These are phyloP conservation scores for Vombatus ursinus DNA, from an alignment of 2,113 vertebrate genomes.

Conservation along the genomic window DNA sequence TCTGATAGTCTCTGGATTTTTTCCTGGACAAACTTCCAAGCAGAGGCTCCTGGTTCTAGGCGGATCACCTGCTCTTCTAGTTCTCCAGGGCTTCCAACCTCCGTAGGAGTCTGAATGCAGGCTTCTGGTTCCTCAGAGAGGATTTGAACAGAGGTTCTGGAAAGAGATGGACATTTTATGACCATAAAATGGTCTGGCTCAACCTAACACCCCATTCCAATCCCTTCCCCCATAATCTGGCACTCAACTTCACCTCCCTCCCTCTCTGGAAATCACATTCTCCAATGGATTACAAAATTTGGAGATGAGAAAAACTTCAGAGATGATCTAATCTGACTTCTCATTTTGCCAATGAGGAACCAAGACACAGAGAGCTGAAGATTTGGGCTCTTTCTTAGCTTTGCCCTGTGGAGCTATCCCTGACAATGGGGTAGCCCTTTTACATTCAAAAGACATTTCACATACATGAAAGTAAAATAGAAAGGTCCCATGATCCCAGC, in stretches of 20 bases:
- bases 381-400: neutral
- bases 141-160: neutral
- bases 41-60: conserved; percentile 8
- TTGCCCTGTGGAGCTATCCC: neutral
- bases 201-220: neutral
- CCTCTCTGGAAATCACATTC: neutral
- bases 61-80: neutral
- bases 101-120: accelerated
- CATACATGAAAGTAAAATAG: neutral
- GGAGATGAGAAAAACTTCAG: neutral
- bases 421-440: neutral
- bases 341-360: neutral
- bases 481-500: neutral
- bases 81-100: neutral
- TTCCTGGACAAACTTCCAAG: conserved; percentile 6
- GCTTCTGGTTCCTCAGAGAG: neutral
- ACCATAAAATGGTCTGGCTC: neutral
- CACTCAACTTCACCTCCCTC: neutral
- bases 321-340: neutral
- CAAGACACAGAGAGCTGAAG: neutral
- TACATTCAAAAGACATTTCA: neutral
- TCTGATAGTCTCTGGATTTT: conserved; percentile 34
- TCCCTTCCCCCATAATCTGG: neutral
- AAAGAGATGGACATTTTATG: neutral
- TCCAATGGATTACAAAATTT: neutral